These are phyloP conservation scores for Sceloporus tristichus DNA, from an alignment of 2,113 vertebrate species.

Conservation along the genomic window DNA sequence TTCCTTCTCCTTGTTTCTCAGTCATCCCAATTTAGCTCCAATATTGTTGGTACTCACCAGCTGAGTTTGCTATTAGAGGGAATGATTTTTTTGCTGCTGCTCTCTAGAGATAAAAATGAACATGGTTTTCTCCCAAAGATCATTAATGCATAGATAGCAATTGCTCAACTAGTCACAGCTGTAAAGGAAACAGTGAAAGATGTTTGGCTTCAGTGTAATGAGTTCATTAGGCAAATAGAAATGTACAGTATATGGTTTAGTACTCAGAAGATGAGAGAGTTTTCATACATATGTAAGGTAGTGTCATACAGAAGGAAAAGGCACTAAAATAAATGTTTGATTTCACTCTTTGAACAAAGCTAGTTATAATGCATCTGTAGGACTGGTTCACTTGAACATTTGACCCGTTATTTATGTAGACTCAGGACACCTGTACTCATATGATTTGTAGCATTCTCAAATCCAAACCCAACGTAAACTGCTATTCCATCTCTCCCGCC, in stretches of 20 bases:
- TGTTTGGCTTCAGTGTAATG: constrained; percentile 38
- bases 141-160: constrained; percentile 7
- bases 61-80: not conserved
- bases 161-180: constrained; percentile 29
- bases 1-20: not conserved
- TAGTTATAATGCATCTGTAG: not conserved
- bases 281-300: not conserved
- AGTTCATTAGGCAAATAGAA: constrained; percentile 49
- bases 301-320: constrained; percentile 1
- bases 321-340: not conserved
- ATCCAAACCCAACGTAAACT: not conserved
- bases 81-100: constrained; percentile 39
- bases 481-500: too few relatives aligned
- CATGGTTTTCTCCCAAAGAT: constrained; percentile 49
- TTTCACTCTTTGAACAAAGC: constrained; percentile 5
- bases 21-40: not conserved
- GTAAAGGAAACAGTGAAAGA: constrained; percentile 35
- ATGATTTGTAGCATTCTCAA: too few relatives aligned
- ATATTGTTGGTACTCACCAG: not conserved
- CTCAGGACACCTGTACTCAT: not conserved
- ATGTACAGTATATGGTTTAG: constrained; percentile 36
- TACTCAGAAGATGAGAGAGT: constrained; percentile 20
- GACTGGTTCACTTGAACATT: not conserved
- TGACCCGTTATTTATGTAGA: not conserved
- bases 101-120: constrained; percentile 44